These are phyloP conservation scores for Gymnopithys bicolor DNA, from an alignment of 2,797 vertebrate species.

Conservation along the genomic window DNA sequence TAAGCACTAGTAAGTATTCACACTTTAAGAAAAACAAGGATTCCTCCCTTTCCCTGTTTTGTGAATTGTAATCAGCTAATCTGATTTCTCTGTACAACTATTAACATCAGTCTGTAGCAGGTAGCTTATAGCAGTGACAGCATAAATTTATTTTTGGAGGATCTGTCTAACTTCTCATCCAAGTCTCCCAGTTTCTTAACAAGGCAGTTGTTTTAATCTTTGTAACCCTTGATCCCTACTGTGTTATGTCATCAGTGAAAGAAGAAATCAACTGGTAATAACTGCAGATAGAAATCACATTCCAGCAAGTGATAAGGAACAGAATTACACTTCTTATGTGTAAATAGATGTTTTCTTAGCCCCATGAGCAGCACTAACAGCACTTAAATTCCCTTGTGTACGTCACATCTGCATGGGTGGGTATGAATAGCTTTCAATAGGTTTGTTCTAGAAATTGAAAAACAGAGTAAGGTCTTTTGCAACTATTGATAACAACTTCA, in stretches of 20 bases:
- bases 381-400: too few species aligned
- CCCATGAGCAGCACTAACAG: too few species aligned
- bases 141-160: not conserved
- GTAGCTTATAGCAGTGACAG: not conserved
- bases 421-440: too few species aligned
- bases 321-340: too few species aligned
- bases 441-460: too few species aligned
- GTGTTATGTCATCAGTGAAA: not conserved
- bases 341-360: too few species aligned
- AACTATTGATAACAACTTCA: too few species aligned
- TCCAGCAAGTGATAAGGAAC: not conserved
- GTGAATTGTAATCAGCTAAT: not conserved
- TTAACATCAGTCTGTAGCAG: not conserved
- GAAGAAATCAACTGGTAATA: not conserved
- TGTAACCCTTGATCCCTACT: not conserved
- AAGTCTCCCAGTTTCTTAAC: not conserved
- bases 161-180: not conserved
- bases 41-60: not conserved
- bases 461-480: too few species aligned
- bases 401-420: too few species aligned
- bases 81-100: not conserved
- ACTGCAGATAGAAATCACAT: not conserved
- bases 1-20: not conserved
- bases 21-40: not conserved
- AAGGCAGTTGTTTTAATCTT: conserved; percentile 6